Base-by-base conservation (phyloP, 2,113 vertebrate species). In the Panurus biarmicus region DNA sequence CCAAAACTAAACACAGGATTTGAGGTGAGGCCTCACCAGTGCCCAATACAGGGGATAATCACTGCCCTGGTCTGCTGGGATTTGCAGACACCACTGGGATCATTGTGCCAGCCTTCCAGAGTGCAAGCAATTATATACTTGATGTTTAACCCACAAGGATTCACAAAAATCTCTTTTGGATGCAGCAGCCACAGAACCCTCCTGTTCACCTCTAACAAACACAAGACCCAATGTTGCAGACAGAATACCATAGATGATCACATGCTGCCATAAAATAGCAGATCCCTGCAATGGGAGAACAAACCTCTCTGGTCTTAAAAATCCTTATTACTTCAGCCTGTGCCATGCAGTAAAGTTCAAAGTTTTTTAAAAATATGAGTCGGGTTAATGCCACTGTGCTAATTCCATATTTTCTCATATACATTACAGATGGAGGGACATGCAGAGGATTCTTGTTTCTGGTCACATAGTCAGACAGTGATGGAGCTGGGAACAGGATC, bases 401-500 rank as follows among this genome's bases (percentile, higher is more conserved):
- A 73, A 33, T 8, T 80, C 75, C 1, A 0, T 57, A 5, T 89
- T 40, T 71, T 84, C 72, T 66, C 38, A 42, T 29, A 10, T 13
- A 36, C 3, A 3, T 74, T 67, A 56, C n/a, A 58, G 86, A 71
- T 28, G 35, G 38, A 62, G 29, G 10, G 44, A 89, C 12, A 9
- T 4, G 42, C 25, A 51, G 57, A 51, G 36, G 18, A 22, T 87
- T 74, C 67, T 50, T 85, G 36, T 77, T 78, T 45, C 14, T 48
- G 79, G n/a, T 40, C 87, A 91, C 36, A 75, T 56, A 75, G 23
- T 56, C 67, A 89, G 70, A 74, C 54, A 71, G 22, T 53, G 72
- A 77, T 86, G 67, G 76, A 85, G 22, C 73, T 93, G 87, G 70
- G 67, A 83, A 93, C 42, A 75, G 53, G 60, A 65, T 51, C 75